These are phyloP conservation scores for Adela reaumurella DNA, from an alignment of 2,888 invertebrate genomes.

Conservation along the genomic window DNA sequence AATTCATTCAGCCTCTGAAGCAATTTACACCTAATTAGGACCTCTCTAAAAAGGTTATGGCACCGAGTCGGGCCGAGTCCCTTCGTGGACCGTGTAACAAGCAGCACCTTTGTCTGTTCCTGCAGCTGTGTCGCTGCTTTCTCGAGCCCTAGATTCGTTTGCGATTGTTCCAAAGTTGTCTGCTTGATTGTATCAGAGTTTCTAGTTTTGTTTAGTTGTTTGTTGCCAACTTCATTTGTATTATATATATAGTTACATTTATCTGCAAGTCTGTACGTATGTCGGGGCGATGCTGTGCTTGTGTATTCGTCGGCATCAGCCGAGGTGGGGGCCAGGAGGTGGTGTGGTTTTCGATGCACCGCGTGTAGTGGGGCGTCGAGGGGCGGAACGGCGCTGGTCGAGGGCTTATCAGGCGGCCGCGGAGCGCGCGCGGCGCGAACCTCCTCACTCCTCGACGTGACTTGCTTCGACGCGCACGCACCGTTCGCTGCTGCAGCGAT, in stretches of 20 bases:
- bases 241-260: too few species aligned
- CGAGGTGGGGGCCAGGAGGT: conserved; percentile 30
- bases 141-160: too few species aligned
- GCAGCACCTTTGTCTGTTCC: neutral
- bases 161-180: too few species aligned
- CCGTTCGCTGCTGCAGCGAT: conserved; percentile 16
- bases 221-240: too few species aligned
- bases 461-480: neutral
- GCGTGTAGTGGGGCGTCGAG: conserved; percentile 47
- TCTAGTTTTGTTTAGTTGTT: too few species aligned
- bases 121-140: neutral
- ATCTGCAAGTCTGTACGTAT: too few species aligned
- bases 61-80: too few species aligned
- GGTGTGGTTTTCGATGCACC: conserved; percentile 45
- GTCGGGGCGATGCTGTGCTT: neutral
- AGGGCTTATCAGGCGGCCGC: conserved; percentile 54
- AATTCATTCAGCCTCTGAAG: conserved; percentile 17
- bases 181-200: too few species aligned
- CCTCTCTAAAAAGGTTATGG: conserved; percentile 42
- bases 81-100: too few species aligned
- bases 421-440: conserved; percentile 43
- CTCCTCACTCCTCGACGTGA: conserved; percentile 39
- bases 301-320: conserved; percentile 1
- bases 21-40: conserved; percentile 46
- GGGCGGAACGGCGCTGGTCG: conserved; percentile 55